A percentile compares a stretch with the other conserved stretches of the same genome.
phyloP scores from a whole-genome alignment of 2,113 vertebrate species.

The Calyptommatus sinebrachiatus region DNA sequence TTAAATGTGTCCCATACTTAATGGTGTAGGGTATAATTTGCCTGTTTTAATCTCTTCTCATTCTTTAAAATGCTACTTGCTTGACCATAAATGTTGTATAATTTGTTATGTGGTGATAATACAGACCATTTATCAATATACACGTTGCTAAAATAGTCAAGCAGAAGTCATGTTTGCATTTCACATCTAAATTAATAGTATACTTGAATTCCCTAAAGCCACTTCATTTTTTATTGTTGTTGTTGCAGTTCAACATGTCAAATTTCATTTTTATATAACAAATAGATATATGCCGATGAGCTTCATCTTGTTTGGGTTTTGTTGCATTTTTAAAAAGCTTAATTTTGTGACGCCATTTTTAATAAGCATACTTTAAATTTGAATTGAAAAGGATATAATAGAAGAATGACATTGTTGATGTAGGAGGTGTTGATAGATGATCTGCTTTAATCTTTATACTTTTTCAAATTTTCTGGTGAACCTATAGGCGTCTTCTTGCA shows the following conservation, averaged over 20 bases:
- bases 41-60: slow-evolving; percentile 76
- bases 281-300: slow-evolving; percentile 62
- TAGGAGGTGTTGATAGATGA: slow-evolving; percentile 17
- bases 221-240: slow-evolving; percentile 46
- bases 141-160: slow-evolving; percentile 62
- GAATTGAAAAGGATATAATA: slow-evolving; percentile 8
- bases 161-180: slow-evolving; percentile 56
- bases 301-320: slow-evolving; percentile 47
- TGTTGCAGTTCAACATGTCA: slow-evolving; percentile 57
- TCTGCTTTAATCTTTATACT: background rate
- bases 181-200: slow-evolving; percentile 61
- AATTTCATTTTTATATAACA: slow-evolving; percentile 58
- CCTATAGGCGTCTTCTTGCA: slow-evolving; percentile 18
- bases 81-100: slow-evolving; percentile 78
- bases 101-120: slow-evolving; percentile 71
- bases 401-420: slow-evolving; percentile 9
- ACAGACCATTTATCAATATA: slow-evolving; percentile 61
- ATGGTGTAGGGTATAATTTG: slow-evolving; percentile 76
- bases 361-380: slow-evolving; percentile 26
- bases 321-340: slow-evolving; percentile 46
- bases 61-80: slow-evolving; percentile 77
- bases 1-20: slow-evolving; percentile 81
- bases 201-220: slow-evolving; percentile 64
- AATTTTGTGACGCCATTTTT: slow-evolving; percentile 21
- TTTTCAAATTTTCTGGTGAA: background rate